phyloP scores from a whole-genome alignment of 1,140 invertebrate species.

The Heliconius himera region DNA sequence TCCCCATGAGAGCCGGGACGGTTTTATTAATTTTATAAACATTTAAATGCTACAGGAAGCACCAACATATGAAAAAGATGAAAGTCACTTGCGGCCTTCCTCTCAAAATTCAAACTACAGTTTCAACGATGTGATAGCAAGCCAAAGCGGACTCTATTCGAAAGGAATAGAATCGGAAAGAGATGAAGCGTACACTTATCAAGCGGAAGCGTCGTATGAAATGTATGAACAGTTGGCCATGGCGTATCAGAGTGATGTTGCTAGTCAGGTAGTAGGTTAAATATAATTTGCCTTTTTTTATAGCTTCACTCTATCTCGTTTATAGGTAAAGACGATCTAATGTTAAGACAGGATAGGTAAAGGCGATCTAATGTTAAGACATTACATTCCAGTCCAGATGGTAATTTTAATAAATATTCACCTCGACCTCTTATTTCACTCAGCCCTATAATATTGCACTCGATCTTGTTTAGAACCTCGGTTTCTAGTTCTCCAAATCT shows the following conservation, averaged over 20 bases:
- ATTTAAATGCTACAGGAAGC: conserved; percentile 34
- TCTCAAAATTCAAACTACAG: conserved; percentile 70
- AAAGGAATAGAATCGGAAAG: conserved; percentile 42
- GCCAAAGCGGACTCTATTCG: conserved; percentile 46
- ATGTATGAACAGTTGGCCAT: conserved; percentile 73
- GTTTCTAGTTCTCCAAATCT: too few relatives aligned
- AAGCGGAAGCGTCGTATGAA: conserved; percentile 61
- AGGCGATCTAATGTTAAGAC: too few relatives aligned
- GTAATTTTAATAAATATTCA: too few relatives aligned
- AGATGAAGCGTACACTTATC: conserved; percentile 49
- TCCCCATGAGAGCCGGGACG: too few relatives aligned
- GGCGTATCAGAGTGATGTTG: conserved; percentile 71
- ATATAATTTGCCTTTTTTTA: not conserved
- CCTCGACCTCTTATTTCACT: too few relatives aligned
- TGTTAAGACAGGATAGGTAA: too few relatives aligned
- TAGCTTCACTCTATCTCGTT: too few relatives aligned
- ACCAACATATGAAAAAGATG: conserved; percentile 62
- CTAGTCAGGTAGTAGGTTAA: conserved; percentile 50
- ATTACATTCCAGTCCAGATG: too few relatives aligned
- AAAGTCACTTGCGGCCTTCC: conserved; percentile 63
- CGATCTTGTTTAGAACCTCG: too few relatives aligned
- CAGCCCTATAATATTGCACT: too few relatives aligned
- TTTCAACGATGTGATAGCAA: conserved; percentile 66
- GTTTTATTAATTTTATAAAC: too few relatives aligned
- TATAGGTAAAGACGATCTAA: too few relatives aligned